Evolutionary conservation across 2,797 vertebrate genomes (phyloP), one percentile per base, ranked within the genome.

Genomic region (Ara ararauna): DNA sequence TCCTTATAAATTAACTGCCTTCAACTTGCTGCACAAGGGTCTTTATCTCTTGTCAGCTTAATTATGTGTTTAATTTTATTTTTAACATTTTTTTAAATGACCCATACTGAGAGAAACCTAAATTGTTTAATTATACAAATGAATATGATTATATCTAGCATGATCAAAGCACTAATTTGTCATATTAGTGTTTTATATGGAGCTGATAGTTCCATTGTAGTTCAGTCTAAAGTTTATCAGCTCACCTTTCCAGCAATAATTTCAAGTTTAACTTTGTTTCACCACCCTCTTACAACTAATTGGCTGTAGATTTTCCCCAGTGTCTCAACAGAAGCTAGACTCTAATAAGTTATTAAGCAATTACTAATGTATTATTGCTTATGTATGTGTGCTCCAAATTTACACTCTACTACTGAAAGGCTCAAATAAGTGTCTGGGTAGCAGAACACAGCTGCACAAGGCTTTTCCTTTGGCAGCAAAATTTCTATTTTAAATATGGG

Each of bases 61-160:
- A 99, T 99, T 99, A 99, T 98, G 98, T 99, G 98, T 98, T 99
- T 99, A 99, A 99, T 99, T 99, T 99, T 99, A 99, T 99, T 99
- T 99, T 98, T 98, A 98, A 98, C 98, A 98, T 99, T 98, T 98
- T 98, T 97, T 97, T 97, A 98, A 99, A 99, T 98, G 98, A 99
- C 98, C 98, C 98, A 98, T 97, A 97, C 98, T 97, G 98, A 95
- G 58, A 98, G 91, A 97, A 98, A 97, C 97, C 98, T 98, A 98
- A 96, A 98, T 98, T 98, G 98, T 99, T 99, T 99, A 99, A 99
- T 99, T 99, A 99, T 98, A 99, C 98, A 99, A 99, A 99, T 99
- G 98, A 98, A 99, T 98, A 98, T 90, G 97, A 97, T 91, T 98
- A 97, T 99, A 99, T 98, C 98, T 97, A 97, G 87, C 87, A 96